Base-by-base conservation (phyloP, 2,113 vertebrate genomes). In the Ctenomys sociabilis region DNA sequence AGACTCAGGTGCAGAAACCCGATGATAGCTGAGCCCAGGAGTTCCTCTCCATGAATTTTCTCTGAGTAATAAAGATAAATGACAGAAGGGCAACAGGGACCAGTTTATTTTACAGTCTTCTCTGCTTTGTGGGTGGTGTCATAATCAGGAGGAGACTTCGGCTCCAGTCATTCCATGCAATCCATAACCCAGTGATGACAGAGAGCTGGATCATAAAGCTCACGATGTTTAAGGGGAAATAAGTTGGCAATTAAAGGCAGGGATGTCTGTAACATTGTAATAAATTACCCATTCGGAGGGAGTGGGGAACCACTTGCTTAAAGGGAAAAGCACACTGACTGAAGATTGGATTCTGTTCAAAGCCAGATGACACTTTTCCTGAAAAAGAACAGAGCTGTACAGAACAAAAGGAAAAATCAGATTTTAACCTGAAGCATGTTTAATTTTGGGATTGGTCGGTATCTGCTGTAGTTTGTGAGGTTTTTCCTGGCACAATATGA, bases 51-150 rank as follows among this genome's bases (percentile, higher is more conserved):
- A 1, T 45, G 95, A 92, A 95, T 96, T 43, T 72, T 66, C 94
- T 96, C 49, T 61, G 80, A 93, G 75, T 37, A 72, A 80, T 90
- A 97, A 97, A 98, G 96, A 96, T n/a, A 57, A 40, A 96, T 37
- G 54, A 88, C 63, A 89, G 82, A 77, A 94, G 90, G 90, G 84
- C 64, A 89, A n/a, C 0, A 10, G 22, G 2, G 81, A 8, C 88
- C 37, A 61, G 72, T 94, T 98, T 96, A 63, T 63, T 91, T 86
- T 88, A 72, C 0, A 1, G 94, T 81, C 78, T 91, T 85, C 24
- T 21, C 64, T 61, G 89, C 87, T 85, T 45, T 63, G 54, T 43
- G 80, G 57, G n/a, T 49, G 52, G 30, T 35, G 86, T 80, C 66
- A 83, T 91, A 92, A 92, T 40, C 54, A 85, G 92, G 45, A 22